phyloP scores from a whole-genome alignment of 1,140 invertebrate genomes.

The Ooceraea biroi region DNA sequence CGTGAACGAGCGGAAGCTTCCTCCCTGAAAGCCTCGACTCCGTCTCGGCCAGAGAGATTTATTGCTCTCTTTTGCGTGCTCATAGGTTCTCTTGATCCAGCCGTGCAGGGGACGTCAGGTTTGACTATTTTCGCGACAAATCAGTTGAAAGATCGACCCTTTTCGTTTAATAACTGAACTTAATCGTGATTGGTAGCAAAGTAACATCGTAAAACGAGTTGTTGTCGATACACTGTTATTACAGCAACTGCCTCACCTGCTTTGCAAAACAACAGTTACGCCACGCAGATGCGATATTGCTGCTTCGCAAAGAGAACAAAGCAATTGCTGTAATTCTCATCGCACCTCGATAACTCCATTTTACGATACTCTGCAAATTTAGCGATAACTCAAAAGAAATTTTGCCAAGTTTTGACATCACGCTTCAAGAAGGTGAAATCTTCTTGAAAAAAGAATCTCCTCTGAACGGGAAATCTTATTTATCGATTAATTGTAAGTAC shows the following conservation, averaged over 20 bases:
- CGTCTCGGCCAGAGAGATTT: slow-evolving; percentile 19
- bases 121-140: slow-evolving; percentile 28
- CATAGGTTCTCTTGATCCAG: slow-evolving; percentile 50
- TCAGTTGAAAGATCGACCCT: not conserved
- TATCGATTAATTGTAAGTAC: slow-evolving; percentile 23
- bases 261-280: slow-evolving; percentile 15
- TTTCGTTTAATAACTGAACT: slow-evolving; percentile 15
- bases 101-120: slow-evolving; percentile 21
- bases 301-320: not conserved
- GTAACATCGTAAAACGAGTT: not conserved
- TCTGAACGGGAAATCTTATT: not conserved
- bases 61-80: slow-evolving; percentile 42
- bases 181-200: slow-evolving; percentile 4
- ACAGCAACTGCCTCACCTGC: not conserved
- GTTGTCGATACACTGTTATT: slow-evolving; percentile 7
- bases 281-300: not conserved
- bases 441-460: not conserved
- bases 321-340: not conserved
- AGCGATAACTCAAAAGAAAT: slow-evolving; percentile 6
- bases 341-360: not conserved
- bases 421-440: not conserved
- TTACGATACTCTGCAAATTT: not conserved
- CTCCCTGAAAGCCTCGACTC: slow-evolving; percentile 53
- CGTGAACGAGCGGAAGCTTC: slow-evolving; percentile 58
- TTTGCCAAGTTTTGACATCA: slow-evolving; percentile 4